A percentile compares a stretch with the other conserved stretches of the same genome.
phyloP scores from a whole-genome alignment of 64 coral and sea anemone genomes.

The Porites lutea region DNA sequence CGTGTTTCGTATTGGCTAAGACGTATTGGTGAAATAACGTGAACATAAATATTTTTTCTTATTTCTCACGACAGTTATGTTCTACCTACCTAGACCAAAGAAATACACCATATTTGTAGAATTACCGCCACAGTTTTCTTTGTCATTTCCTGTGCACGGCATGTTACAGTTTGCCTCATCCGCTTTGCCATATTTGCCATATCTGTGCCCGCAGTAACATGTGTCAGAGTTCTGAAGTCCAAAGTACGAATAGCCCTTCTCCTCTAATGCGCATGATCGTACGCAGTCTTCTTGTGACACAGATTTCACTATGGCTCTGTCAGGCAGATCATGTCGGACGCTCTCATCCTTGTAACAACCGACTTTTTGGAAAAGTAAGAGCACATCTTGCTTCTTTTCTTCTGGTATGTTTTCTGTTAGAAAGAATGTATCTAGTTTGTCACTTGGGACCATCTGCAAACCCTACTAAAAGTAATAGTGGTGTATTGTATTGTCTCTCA shows the following conservation, averaged over 20 bases:
- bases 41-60: too few relatives aligned
- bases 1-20: too few relatives aligned
- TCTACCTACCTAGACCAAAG: slow-evolving; percentile 87
- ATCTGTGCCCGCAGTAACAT: slow-evolving; percentile 92
- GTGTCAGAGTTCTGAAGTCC: slow-evolving; percentile 88
- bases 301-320: slow-evolving; percentile 66
- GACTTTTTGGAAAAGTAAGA: slow-evolving; percentile 96
- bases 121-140: slow-evolving; percentile 98
- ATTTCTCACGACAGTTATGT: neutral
- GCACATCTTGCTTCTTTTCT: slow-evolving; percentile 94
- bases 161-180: slow-evolving; percentile 84
- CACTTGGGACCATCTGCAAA: neutral
- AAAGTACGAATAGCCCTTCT: slow-evolving; percentile 93
- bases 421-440: neutral
- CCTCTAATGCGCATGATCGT: slow-evolving; percentile 89
- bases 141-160: slow-evolving; percentile 85
- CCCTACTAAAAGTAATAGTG: neutral
- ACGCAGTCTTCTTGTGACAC: slow-evolving; percentile 96
- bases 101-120: slow-evolving; percentile 93
- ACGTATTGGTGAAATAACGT: too few relatives aligned
- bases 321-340: slow-evolving; percentile 72
- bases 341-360: slow-evolving; percentile 88
- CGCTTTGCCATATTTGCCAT: slow-evolving; percentile 93
- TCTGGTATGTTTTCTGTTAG: slow-evolving; percentile 78
- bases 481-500: neutral